Conservation (phyloP, 2,888 invertebrate genomes). For the Ormyrus thymus region DNA sequence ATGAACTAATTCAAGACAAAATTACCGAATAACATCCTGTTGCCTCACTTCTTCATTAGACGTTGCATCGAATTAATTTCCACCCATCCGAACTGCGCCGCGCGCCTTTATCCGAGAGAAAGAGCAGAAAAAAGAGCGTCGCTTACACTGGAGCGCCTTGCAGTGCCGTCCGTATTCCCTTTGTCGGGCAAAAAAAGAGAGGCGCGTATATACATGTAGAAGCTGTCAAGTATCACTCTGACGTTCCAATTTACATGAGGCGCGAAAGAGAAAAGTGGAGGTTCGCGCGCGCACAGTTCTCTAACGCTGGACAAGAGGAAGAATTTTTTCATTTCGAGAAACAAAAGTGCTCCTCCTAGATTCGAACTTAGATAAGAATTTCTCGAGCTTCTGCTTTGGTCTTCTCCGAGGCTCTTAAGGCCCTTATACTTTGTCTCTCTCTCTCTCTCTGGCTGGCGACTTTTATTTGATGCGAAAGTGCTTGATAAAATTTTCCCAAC, state of each 20-base stretch:
- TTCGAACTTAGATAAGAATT: too few relatives aligned
- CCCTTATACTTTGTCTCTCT: not conserved
- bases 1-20: too few relatives aligned
- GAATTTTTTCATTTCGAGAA: too few relatives aligned
- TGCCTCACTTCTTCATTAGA: too few relatives aligned
- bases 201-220: not conserved
- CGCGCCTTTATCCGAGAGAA: constrained; percentile 28
- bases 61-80: constrained; percentile 23
- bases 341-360: too few relatives aligned
- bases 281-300: too few relatives aligned
- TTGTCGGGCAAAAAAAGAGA: constrained; percentile 31
- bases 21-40: too few relatives aligned
- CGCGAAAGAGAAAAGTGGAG: not conserved
- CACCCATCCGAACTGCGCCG: constrained; percentile 32
- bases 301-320: too few relatives aligned
- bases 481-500: not conserved
- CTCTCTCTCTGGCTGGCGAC: not conserved
- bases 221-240: constrained; percentile 36
- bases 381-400: not conserved
- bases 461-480: not conserved
- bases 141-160: constrained; percentile 30
- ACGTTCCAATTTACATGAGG: constrained; percentile 43
- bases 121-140: not conserved
- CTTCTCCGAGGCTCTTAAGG: not conserved
- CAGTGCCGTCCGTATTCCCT: constrained; percentile 45